Conservation (phyloP, 2,113 vertebrate genomes). For the Myanophis thanlyinensis region DNA sequence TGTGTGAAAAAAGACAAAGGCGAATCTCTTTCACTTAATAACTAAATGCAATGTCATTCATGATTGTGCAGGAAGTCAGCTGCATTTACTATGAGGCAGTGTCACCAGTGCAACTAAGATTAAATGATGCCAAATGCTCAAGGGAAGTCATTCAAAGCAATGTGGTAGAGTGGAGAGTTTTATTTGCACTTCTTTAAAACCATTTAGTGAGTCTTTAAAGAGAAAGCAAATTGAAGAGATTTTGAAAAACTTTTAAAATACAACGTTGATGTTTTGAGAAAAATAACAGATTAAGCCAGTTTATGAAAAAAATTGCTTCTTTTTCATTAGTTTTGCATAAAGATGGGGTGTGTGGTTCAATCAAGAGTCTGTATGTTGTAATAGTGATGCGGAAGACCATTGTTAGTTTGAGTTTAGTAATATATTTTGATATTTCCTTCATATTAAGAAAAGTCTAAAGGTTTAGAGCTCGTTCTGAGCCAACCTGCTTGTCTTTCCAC, state of each 20-base stretch:
- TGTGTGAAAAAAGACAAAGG: constrained; percentile 66
- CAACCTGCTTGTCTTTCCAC: not conserved
- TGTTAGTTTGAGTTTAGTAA: not conserved
- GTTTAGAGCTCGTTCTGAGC: not conserved
- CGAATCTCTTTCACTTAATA: constrained; percentile 70
- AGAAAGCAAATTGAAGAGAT: constrained; percentile 50
- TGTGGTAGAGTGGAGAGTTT: constrained; percentile 53
- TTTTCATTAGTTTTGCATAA: constrained; percentile 3
- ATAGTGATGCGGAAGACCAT: not conserved
- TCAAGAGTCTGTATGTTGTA: not conserved
- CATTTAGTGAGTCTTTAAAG: constrained; percentile 40
- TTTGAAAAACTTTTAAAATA: constrained; percentile 37
- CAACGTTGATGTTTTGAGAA: constrained; percentile 49
- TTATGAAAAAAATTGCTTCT: constrained; percentile 43
- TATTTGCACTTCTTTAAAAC: constrained; percentile 59
- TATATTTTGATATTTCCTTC: not conserved
- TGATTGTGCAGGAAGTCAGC: constrained; percentile 48
- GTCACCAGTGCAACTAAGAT: constrained; percentile 53
- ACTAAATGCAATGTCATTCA: constrained; percentile 66
- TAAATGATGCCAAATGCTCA: constrained; percentile 55
- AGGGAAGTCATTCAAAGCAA: constrained; percentile 55
- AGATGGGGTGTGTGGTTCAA: constrained; percentile 32
- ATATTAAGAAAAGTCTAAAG: not conserved
- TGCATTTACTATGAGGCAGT: constrained; percentile 50
- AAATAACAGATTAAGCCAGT: constrained; percentile 43